Evolutionary conservation across 2,797 vertebrate species (phyloP).

Genomic region (Aulostomus chinensis): DNA sequence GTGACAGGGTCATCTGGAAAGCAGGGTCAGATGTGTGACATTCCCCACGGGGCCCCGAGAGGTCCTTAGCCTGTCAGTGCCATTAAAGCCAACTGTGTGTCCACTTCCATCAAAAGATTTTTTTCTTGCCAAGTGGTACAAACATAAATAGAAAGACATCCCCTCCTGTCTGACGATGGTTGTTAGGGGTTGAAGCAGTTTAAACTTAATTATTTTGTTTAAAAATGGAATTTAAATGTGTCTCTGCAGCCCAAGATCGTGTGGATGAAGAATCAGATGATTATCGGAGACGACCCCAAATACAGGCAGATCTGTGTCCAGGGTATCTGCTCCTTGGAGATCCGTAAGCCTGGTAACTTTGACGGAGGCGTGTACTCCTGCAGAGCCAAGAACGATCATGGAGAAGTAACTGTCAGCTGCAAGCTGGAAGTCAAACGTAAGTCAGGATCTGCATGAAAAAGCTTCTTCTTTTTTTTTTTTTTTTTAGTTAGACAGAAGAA

Average conservation of each 20-base stretch:
- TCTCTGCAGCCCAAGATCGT: constrained; percentile 87
- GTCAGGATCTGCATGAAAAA: constrained; percentile 36
- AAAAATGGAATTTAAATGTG: background rate
- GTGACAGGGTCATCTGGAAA: constrained; percentile 14
- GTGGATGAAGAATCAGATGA: constrained; percentile 97
- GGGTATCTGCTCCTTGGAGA: constrained; percentile 94
- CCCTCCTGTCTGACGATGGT: background rate
- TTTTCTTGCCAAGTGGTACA: constrained; percentile 1
- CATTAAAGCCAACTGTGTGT: constrained; percentile 31
- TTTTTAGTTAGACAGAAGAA: background rate
- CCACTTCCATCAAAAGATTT: constrained; percentile 25
- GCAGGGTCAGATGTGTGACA: constrained; percentile 56
- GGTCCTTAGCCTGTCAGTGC: constrained; percentile 24
- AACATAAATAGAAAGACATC: constrained; percentile 26
- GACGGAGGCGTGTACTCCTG: constrained; percentile 93
- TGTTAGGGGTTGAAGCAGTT: background rate
- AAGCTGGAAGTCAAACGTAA: constrained; percentile 93
- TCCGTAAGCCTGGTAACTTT: constrained; percentile 90
- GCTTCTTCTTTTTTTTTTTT: no score
- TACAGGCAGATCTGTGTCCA: constrained; percentile 89
- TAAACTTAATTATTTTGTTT: no score
- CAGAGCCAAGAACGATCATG: constrained; percentile 87
- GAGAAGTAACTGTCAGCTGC: constrained; percentile 89
- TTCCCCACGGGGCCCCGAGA: constrained; percentile 37
- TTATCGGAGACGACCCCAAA: constrained; percentile 91